A percentile compares a stretch with the other conserved stretches of the same genome.
These are phyloP conservation scores for Agrochola circellaris DNA, from an alignment of 2,888 invertebrate genomes.

Conservation along the genomic window DNA sequence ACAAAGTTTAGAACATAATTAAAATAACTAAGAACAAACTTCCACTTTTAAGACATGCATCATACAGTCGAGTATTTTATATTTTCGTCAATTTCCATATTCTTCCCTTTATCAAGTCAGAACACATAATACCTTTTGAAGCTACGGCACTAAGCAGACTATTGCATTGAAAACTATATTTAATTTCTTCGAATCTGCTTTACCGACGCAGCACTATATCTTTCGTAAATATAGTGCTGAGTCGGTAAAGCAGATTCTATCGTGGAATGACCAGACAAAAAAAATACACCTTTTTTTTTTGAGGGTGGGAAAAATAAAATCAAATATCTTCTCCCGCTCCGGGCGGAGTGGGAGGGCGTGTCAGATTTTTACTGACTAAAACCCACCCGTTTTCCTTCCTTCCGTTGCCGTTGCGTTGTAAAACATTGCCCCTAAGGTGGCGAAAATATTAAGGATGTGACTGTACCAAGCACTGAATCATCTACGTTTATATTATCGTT, in stretches of 20 bases:
- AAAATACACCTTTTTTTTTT: too few species aligned
- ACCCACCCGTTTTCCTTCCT: too few species aligned
- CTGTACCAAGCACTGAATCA: not conserved
- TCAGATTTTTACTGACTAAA: too few species aligned
- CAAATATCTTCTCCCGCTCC: too few species aligned
- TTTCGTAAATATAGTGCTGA: too few species aligned
- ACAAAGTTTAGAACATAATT: not conserved
- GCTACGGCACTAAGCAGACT: not conserved
- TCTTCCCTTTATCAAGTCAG: not conserved
- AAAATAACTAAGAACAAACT: constrained; percentile 1
- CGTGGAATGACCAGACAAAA: not conserved
- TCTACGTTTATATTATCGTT: not conserved
- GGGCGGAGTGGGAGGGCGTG: too few species aligned
- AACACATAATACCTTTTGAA: not conserved
- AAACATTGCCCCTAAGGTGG: not conserved
- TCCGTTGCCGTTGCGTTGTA: too few species aligned
- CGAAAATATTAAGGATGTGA: not conserved
- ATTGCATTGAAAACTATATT: not conserved
- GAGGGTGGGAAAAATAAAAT: too few species aligned
- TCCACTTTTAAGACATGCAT: not conserved
- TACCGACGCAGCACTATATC: too few species aligned
- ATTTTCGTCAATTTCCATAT: not conserved
- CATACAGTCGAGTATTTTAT: too few species aligned
- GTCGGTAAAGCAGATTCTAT: not conserved
- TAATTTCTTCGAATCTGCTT: too few species aligned